Percentiles rank a stretch among this genome's conserved stretches.
phyloP scores from a whole-genome alignment of 2,113 vertebrate genomes.

The Entomyzon cyanotis region DNA sequence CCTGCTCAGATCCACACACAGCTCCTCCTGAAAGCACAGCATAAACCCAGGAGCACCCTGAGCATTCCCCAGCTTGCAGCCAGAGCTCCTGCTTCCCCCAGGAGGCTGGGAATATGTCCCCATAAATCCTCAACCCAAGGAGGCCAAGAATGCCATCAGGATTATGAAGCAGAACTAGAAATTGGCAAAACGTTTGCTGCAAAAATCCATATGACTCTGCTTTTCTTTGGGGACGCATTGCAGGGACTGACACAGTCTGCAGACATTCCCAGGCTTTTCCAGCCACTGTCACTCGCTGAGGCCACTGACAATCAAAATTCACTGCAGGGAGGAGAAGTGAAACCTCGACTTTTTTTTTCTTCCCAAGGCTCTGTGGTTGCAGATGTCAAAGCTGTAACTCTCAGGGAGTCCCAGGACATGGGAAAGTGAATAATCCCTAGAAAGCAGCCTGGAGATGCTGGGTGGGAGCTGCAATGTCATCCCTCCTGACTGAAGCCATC shows the following conservation, averaged over 20 bases:
- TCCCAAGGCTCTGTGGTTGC: background rate
- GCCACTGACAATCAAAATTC: background rate
- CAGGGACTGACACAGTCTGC: background rate
- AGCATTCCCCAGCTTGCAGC: background rate
- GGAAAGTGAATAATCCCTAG: background rate
- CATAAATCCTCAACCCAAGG: background rate
- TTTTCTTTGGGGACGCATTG: background rate
- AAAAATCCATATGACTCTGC: background rate
- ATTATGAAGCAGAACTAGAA: background rate
- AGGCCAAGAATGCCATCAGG: background rate
- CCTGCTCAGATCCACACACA: fast-evolving
- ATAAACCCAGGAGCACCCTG: background rate
- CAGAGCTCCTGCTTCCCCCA: background rate
- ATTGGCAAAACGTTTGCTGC: background rate
- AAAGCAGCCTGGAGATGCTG: background rate
- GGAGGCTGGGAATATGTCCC: background rate
- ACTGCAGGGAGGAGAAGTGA: background rate
- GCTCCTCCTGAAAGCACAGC: background rate
- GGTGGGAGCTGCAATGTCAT: background rate
- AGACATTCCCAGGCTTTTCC: background rate
- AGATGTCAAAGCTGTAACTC: background rate
- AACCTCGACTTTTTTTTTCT: background rate
- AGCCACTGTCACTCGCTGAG: background rate
- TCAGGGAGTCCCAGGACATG: background rate
- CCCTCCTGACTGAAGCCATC: background rate